Percentiles rank a stretch among this genome's conserved stretches.
phyloP scores from a whole-genome alignment of 53 echinoderm and acorn worm species.

The Patiria pectinifera region DNA sequence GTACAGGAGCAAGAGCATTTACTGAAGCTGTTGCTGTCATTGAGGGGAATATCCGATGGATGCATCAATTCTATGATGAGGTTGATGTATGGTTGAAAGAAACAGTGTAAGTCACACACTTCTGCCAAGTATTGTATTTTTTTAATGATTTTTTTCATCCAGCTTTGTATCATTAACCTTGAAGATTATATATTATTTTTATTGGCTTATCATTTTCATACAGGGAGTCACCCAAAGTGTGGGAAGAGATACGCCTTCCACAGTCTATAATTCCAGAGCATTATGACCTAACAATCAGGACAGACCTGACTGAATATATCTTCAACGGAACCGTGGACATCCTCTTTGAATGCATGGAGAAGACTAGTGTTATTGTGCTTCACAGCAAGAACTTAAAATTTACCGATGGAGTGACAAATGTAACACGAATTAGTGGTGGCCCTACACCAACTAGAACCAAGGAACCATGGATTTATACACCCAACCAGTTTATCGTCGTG shows the following conservation, averaged over 20 bases:
- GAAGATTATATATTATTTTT: neutral
- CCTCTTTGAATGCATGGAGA: slow-evolving; percentile 65
- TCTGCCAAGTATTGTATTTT: no score
- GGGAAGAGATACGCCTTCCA: slow-evolving; percentile 89
- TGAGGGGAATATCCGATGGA: slow-evolving; percentile 89
- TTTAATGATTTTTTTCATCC: no score
- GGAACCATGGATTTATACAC: slow-evolving; percentile 34
- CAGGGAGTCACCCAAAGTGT: slow-evolving; percentile 43
- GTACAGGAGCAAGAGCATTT: slow-evolving; percentile 83
- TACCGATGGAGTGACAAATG: slow-evolving; percentile 14
- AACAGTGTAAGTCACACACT: slow-evolving; percentile 24
- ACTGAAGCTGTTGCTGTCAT: slow-evolving; percentile 81
- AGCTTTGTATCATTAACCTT: no score
- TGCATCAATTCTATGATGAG: slow-evolving; percentile 63
- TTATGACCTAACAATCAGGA: slow-evolving; percentile 82
- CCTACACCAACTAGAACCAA: slow-evolving; percentile 29
- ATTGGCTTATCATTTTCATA: neutral
- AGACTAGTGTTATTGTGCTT: slow-evolving; percentile 73
- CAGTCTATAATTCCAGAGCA: slow-evolving; percentile 71
- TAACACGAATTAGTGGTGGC: slow-evolving; percentile 46
- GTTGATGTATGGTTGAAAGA: slow-evolving; percentile 65
- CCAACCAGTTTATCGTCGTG: slow-evolving; percentile 69
- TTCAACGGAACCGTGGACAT: slow-evolving; percentile 74
- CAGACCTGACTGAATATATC: slow-evolving; percentile 70
- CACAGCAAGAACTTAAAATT: slow-evolving; percentile 81